Base-by-base conservation (phyloP, 2,888 invertebrate species). In the Athripsodes cinereus region DNA sequence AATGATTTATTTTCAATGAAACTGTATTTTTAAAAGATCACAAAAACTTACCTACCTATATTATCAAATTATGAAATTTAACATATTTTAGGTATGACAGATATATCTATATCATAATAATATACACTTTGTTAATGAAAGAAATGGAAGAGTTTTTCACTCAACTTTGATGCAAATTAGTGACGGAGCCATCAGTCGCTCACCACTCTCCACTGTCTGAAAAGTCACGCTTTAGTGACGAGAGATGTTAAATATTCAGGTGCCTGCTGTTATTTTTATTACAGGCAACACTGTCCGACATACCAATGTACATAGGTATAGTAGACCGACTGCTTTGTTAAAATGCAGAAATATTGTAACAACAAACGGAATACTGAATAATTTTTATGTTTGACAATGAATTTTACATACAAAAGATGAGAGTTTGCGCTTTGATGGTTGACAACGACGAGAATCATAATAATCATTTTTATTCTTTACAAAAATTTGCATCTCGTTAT, bases 171-270 rank as follows among this genome's bases (percentile, higher is more conserved):
- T 48, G 48, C 21, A 48, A 48, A 48, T 48, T 48, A 21, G 21
- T 11, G n/a, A 16, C 16, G 13, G n/a, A 46, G 18, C 18, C 48
- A 21, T 18, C 48, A 3, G 18, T 16, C 48, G 34, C 26, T 50
- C 44, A 26, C 18, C 22, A 49, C 55, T 16, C 40, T 35, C 18
- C 21, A 35, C 5, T 40, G 47, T 46, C 47, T 57, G 57, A 57
- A 57, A 57, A 52, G 47, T 52, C 52, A 52, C 57, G 52, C 46
- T 40, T 51, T 52, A 52, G 57, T 52, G 52, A 57, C 57, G 52
- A 57, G 57, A 31, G 47, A 22, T 40, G 57, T 57, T n/a, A 57
- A 57, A 52, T 57, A 57, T 57, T 57, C 57, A 57, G 52, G 44
- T 26, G 20, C 47, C 31, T 52, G 47, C 52, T 19, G 20, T 50